These are phyloP conservation scores for Grammomys surdaster DNA, from an alignment of 2,113 vertebrate genomes.

Conservation along the genomic window DNA sequence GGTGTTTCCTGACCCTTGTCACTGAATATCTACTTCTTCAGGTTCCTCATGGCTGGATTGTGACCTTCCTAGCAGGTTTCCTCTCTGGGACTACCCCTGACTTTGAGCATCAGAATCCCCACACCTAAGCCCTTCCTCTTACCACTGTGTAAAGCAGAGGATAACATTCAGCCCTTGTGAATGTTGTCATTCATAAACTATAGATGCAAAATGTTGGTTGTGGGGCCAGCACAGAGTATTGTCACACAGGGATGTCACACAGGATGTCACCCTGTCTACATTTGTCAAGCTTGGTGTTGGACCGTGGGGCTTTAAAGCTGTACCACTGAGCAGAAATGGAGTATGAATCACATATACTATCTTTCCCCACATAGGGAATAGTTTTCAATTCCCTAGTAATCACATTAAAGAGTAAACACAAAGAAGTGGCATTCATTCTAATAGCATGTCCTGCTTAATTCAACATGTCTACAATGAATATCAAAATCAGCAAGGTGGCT, in stretches of 20 bases:
- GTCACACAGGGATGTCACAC: neutral
- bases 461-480: neutral
- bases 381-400: neutral
- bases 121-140: neutral
- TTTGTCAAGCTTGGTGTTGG: neutral
- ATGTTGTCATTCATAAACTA: too few relatives aligned
- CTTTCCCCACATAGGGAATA: too few relatives aligned
- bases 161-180: neutral
- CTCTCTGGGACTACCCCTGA: neutral
- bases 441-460: neutral
- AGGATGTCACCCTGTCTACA: too few relatives aligned
- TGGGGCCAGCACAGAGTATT: neutral
- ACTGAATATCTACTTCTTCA: too few relatives aligned
- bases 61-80: neutral
- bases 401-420: neutral
- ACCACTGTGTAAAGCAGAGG: neutral
- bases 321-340: neutral
- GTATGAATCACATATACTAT: neutral
- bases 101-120: neutral
- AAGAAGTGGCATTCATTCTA: neutral
- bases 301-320: neutral
- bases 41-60: fast-evolving
- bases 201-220: fast-evolving
- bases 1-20: neutral
- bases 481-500: neutral